Conservation (phyloP, 2,888 invertebrate species). For the Biston betularia region DNA sequence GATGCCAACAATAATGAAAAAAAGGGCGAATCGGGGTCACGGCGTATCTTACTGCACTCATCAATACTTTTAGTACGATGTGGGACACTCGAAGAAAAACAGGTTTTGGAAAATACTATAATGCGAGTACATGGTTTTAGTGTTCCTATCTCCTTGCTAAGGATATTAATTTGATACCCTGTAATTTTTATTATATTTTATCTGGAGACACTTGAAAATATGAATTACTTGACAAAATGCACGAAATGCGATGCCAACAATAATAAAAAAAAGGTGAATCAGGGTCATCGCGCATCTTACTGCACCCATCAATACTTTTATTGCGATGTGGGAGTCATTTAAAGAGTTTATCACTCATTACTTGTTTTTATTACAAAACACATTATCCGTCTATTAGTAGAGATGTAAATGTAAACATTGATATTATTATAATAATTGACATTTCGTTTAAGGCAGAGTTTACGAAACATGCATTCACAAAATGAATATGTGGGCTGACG, state of each 20-base stretch:
- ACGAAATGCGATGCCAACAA: too few species aligned
- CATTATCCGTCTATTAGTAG: slow-evolving; percentile 25
- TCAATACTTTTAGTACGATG: background rate
- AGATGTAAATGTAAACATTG: slow-evolving; percentile 19
- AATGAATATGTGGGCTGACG: slow-evolving; percentile 13
- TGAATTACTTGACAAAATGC: too few species aligned
- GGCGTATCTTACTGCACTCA: background rate
- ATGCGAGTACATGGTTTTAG: too few species aligned
- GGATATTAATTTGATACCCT: too few species aligned
- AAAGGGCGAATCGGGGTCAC: too few species aligned
- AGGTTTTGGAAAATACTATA: too few species aligned
- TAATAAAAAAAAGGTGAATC: too few species aligned
- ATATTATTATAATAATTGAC: slow-evolving; percentile 29
- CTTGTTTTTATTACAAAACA: slow-evolving; percentile 26
- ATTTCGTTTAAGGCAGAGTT: slow-evolving; percentile 27
- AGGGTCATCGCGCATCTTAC: background rate
- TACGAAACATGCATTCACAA: slow-evolving; percentile 21
- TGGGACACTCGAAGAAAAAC: background rate
- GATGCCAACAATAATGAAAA: too few species aligned
- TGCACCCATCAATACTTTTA: background rate
- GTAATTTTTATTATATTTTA: too few species aligned
- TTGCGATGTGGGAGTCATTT: slow-evolving; percentile 9
- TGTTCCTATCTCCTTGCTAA: too few species aligned
- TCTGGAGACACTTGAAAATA: too few species aligned
- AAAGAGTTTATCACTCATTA: background rate